Percentiles rank a stretch among this genome's conserved stretches.
Evolutionary conservation across 2,797 vertebrate species (phyloP).

Genomic region (Pseudotriccus pelzelni): DNA sequence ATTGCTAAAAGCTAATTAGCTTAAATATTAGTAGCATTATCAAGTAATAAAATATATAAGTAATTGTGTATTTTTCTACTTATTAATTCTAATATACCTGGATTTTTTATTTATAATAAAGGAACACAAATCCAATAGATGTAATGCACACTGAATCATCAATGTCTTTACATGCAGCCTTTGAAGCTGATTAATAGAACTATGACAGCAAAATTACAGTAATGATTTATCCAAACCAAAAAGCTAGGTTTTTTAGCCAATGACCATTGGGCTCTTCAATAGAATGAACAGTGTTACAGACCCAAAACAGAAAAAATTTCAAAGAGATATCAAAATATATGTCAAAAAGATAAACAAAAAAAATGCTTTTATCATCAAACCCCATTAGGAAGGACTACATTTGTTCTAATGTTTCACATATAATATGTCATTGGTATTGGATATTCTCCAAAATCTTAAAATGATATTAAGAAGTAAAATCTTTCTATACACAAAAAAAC

Average conservation of each 20-base stretch:
- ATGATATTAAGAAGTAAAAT: neutral
- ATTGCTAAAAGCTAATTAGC: neutral
- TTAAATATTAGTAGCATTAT: neutral
- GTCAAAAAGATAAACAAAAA: neutral
- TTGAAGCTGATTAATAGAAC: neutral
- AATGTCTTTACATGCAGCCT: neutral
- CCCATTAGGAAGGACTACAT: neutral
- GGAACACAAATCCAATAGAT: neutral
- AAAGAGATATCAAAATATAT: neutral
- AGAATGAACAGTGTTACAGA: neutral
- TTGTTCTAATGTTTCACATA: neutral
- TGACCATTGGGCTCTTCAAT: neutral
- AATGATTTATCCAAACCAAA: neutral
- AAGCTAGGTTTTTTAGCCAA: rapidly evolving
- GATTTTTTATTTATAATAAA: neutral
- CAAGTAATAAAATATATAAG: neutral
- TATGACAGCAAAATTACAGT: neutral
- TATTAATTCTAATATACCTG: neutral
- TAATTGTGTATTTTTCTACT: neutral
- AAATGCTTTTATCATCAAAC: neutral
- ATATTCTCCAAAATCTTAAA: neutral
- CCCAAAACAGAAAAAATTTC: neutral
- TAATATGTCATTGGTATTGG: rapidly evolving
- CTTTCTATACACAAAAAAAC: neutral
- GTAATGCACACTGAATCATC: neutral